Conservation (phyloP, 2,797 vertebrate genomes). For the Macrochelys suwanniensis region DNA sequence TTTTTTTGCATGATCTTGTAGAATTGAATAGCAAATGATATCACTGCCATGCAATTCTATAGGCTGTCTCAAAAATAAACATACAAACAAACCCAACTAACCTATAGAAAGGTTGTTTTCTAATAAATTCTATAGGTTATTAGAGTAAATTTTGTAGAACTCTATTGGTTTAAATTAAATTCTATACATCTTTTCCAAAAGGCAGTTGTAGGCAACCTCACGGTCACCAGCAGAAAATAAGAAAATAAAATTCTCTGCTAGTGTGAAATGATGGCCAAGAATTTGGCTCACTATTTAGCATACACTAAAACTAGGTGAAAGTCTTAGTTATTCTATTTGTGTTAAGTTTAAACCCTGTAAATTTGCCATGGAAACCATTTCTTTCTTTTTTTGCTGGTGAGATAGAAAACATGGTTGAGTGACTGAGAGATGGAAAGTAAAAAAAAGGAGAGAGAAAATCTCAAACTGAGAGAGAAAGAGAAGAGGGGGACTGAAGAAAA, state of each 20-base stretch:
- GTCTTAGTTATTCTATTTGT: constrained; percentile 61
- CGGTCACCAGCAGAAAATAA: constrained; percentile 49
- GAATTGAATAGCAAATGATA: neutral
- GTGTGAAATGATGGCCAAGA: constrained; percentile 37
- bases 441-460: neutral
- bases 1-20: neutral
- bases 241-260: constrained; percentile 47
- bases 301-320: constrained; percentile 56
- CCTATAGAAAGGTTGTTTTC: neutral
- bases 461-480: neutral
- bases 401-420: neutral
- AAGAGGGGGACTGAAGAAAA: neutral
- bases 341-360: constrained; percentile 54
- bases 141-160: constrained; percentile 27
- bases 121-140: constrained; percentile 21
- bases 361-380: constrained; percentile 71
- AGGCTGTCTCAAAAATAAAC: too few relatives aligned
- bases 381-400: constrained; percentile 4
- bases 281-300: constrained; percentile 43
- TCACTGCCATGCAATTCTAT: neutral
- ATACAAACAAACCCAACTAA: neutral
- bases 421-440: neutral
- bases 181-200: constrained; percentile 43
- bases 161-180: constrained; percentile 37
- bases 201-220: constrained; percentile 55